These are phyloP conservation scores for Philypnodon macrostomus DNA, from an alignment of 2,797 vertebrate genomes.

Conservation along the genomic window DNA sequence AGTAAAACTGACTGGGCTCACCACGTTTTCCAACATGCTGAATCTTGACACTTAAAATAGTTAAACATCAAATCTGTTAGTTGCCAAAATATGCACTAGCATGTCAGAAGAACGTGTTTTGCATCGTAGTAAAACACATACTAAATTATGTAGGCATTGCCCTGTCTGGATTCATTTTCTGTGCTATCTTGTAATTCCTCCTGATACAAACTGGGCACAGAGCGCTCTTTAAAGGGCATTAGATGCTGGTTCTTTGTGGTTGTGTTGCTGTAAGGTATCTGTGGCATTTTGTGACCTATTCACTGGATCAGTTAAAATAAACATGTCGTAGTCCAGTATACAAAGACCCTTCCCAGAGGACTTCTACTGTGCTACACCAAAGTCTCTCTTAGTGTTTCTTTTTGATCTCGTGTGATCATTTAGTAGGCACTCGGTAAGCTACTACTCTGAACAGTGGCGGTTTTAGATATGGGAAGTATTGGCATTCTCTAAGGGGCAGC, in stretches of 20 bases:
- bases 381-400: neutral
- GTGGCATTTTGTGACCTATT: constrained; percentile 11
- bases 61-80: too few species aligned
- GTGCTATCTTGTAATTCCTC: neutral
- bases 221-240: neutral
- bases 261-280: neutral
- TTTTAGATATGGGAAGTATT: too few species aligned
- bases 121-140: too few species aligned
- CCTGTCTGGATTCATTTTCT: neutral
- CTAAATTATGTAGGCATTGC: neutral
- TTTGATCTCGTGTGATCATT: neutral
- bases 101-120: too few species aligned
- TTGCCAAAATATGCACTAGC: too few species aligned
- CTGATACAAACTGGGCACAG: neutral
- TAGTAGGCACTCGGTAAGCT: too few species aligned
- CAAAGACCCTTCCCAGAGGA: constrained; percentile 5
- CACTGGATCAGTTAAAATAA: neutral
- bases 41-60: too few species aligned
- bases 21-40: too few species aligned
- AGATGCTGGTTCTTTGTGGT: neutral
- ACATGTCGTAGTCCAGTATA: neutral
- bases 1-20: too few species aligned
- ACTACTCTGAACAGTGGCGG: too few species aligned
- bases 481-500: too few species aligned
- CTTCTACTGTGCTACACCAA: neutral